Percentiles rank a stretch among this genome's conserved stretches.
phyloP scores from a whole-genome alignment of 1,140 invertebrate genomes.

The Calycopis cecrops region DNA sequence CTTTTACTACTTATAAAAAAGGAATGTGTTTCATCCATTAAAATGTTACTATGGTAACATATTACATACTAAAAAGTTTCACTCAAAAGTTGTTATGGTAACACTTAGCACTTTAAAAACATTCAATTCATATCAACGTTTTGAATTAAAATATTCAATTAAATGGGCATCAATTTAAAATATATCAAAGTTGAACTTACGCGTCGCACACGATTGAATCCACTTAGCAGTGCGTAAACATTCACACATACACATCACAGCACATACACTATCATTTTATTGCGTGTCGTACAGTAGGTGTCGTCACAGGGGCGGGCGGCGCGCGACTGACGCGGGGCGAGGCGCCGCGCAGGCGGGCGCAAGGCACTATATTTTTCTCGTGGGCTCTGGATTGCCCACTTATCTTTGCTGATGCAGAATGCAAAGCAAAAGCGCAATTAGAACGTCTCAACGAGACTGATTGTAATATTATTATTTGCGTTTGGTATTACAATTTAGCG shows the following conservation, averaged over 20 bases:
- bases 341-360: conserved; percentile 49
- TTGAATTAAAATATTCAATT: too few species aligned
- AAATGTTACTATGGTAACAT: too few species aligned
- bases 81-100: too few species aligned
- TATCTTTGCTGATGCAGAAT: conserved; percentile 53
- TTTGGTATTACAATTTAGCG: too few species aligned
- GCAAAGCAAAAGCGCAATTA: conserved; percentile 53
- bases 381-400: conserved; percentile 42
- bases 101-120: too few species aligned
- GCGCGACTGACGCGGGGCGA: conserved; percentile 37
- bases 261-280: conserved; percentile 27
- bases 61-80: too few species aligned
- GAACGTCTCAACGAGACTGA: conserved; percentile 26
- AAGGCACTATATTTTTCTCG: conserved; percentile 53
- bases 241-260: conserved; percentile 27
- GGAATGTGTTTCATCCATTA: too few species aligned
- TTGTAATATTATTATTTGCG: conserved; percentile 7
- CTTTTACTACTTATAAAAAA: too few species aligned
- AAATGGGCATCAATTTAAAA: neutral
- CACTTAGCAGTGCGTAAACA: conserved; percentile 19
- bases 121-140: too few species aligned
- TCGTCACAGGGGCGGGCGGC: conserved; percentile 29
- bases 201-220: conserved; percentile 23
- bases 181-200: conserved; percentile 23
- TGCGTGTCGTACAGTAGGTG: conserved; percentile 27